These are phyloP conservation scores for Hippoglossus hippoglossus DNA, from an alignment of 2,797 vertebrate genomes.

Conservation along the genomic window DNA sequence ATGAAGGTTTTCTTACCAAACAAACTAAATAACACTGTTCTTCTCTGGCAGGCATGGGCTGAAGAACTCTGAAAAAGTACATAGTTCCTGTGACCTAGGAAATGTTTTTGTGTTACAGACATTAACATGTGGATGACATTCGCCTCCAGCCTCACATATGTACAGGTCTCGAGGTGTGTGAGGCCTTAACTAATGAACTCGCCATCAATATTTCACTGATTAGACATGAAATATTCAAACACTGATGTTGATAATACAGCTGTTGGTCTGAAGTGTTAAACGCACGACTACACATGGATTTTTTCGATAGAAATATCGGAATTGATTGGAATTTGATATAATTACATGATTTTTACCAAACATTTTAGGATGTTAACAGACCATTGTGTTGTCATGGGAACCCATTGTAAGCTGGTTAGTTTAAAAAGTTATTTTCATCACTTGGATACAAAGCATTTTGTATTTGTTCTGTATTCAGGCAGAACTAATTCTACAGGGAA, in stretches of 20 bases:
- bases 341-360: neutral
- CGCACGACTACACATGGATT: neutral
- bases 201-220: constrained; percentile 87
- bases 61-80: neutral
- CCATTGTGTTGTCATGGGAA: too few species aligned
- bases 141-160: constrained; percentile 78
- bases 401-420: neutral
- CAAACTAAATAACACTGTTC: constrained; percentile 38
- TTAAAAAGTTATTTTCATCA: constrained; percentile 55
- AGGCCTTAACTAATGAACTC: constrained; percentile 82
- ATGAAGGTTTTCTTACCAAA: constrained; percentile 30
- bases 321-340: neutral
- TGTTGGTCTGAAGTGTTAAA: constrained; percentile 75
- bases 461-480: constrained; percentile 71
- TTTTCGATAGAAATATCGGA: too few species aligned
- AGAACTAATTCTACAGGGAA: constrained; percentile 72
- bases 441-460: constrained; percentile 31
- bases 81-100: neutral
- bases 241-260: constrained; percentile 84
- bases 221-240: constrained; percentile 87
- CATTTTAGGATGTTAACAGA: constrained; percentile 8
- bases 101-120: constrained; percentile 3
- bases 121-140: constrained; percentile 56
- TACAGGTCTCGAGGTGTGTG: constrained; percentile 81
- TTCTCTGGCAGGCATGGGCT: neutral